phyloP scores from a whole-genome alignment of 2,888 invertebrate species.

The Trichogramma dendrolimi region DNA sequence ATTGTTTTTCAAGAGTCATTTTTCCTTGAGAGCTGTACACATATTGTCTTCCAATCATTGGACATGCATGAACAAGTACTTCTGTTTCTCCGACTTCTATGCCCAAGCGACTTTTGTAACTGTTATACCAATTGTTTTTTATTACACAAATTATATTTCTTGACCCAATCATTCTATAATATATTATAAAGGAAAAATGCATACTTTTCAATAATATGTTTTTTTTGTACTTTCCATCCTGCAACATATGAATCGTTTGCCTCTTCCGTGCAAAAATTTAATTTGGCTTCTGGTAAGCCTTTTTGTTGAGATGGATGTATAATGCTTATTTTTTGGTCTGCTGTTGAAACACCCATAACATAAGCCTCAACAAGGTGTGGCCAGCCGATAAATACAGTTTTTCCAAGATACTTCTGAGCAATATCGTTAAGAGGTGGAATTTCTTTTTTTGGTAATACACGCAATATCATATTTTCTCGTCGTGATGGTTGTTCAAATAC shows the following conservation, averaged over 20 bases:
- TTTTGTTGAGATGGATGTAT: slow-evolving; percentile 27
- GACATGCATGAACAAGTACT: slow-evolving; percentile 67
- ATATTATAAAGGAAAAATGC: not conserved
- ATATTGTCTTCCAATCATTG: slow-evolving; percentile 67
- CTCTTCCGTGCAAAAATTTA: slow-evolving; percentile 31
- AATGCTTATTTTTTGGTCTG: slow-evolving; percentile 40
- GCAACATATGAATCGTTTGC: slow-evolving; percentile 25
- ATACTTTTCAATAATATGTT: slow-evolving; percentile 59
- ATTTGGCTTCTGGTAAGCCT: not conserved
- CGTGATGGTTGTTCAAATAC: slow-evolving; percentile 85
- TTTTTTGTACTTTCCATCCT: slow-evolving; percentile 50
- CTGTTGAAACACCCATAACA: slow-evolving; percentile 63
- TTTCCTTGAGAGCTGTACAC: slow-evolving; percentile 60
- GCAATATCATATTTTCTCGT: slow-evolving; percentile 77
- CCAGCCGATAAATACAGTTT: slow-evolving; percentile 80
- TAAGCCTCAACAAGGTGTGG: slow-evolving; percentile 86
- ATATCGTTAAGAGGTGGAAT: slow-evolving; percentile 55
- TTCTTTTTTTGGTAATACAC: slow-evolving; percentile 54
- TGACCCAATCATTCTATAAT: not conserved
- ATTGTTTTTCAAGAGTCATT: slow-evolving; percentile 67
- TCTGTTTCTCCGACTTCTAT: slow-evolving; percentile 69
- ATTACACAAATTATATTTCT: not conserved
- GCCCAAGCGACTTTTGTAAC: slow-evolving; percentile 70
- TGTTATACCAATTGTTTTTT: slow-evolving; percentile 46
- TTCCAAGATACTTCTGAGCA: slow-evolving; percentile 66